Base-by-base conservation (phyloP, 23 tunicate species). In the Diplosoma virens region DNA sequence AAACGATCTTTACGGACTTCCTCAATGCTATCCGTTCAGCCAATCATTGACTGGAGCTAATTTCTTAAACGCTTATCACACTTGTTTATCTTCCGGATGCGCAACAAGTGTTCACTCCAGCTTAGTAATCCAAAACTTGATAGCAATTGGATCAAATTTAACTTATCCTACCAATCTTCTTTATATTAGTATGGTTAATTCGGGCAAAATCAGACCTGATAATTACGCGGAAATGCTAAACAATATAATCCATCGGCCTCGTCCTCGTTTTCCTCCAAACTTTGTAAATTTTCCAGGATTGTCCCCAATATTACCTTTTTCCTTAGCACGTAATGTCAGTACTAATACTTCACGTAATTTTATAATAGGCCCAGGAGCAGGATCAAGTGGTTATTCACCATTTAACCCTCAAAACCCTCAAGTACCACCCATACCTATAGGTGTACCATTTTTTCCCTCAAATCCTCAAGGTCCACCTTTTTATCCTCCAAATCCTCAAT, bases 51-150 rank as follows among this genome's bases (percentile, higher is more conserved):
- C 56, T 14, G 71, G 32, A 9, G 83, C 25, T 25, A 67, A 73
- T 30, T 81, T 84, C 33, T 66, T 84, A 14, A 60, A 37, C 33
- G 36, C 31, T 31, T 84, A 90, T 64, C 90, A 90, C 73, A 36
- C 31, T 2, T 90, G 97, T 32, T 69, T 90, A 27, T 30, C 82
- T 14, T 37, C 82, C 1, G 97, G 97, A 26, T 90, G 97, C 56
- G 71, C 90, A 17, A 30, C 46, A 14, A 78, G 48, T 23, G 86
- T 81, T 20, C 32, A 41, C 67, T 4, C 45, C 1, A 16, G 33
- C 48, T 58, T 56, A 0, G n/a, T 71, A 2, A 24, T 16, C 22
- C 2, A 71, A 11, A 33, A 71, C 4, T 21, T 84, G 5, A 1
- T 37, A 18, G 69, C 47, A 14, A 67, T 72, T 20, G 78, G 58